A percentile compares a stretch with the other conserved stretches of the same genome.
phyloP scores from a whole-genome alignment of 2,797 vertebrate species.

The Platyrinchus mystaceus region DNA sequence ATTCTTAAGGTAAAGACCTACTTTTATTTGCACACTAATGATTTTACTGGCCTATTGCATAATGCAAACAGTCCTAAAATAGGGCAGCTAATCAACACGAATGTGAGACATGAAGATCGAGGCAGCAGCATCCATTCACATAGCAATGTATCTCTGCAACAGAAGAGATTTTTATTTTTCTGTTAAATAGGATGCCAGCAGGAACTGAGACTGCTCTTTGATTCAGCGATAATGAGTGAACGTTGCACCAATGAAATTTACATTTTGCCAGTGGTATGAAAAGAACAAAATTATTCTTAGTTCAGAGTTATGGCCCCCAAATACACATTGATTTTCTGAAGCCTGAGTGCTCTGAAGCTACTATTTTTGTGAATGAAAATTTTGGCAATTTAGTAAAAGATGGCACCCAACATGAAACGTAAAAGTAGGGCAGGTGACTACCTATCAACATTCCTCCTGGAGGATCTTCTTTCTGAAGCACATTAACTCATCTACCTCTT shows the following conservation, averaged over 20 bases:
- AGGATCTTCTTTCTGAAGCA: neutral
- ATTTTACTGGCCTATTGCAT: neutral
- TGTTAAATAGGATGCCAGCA: constrained; percentile 36
- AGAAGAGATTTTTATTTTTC: neutral
- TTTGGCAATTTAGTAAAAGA: constrained; percentile 18
- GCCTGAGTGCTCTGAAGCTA: neutral
- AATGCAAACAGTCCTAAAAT: neutral
- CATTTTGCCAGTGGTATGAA: constrained; percentile 21
- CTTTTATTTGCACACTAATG: neutral
- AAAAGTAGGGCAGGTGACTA: neutral
- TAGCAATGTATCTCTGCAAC: neutral
- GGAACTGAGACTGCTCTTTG: constrained; percentile 52
- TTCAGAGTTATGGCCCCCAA: neutral
- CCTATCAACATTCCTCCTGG: neutral
- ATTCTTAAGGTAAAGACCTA: neutral
- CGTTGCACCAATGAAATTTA: constrained; percentile 11
- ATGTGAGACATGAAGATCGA: neutral
- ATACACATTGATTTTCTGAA: neutral
- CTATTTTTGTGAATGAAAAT: neutral
- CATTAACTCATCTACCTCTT: constrained; percentile 13
- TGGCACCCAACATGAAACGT: neutral
- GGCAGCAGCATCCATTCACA: neutral
- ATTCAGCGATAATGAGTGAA: constrained; percentile 46
- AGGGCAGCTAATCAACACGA: neutral
- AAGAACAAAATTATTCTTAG: neutral